Percentiles rank a stretch among this genome's conserved stretches.
Evolutionary conservation across 2,888 invertebrate genomes (phyloP).

Genomic region (Cosmorhoe ocellata): DNA sequence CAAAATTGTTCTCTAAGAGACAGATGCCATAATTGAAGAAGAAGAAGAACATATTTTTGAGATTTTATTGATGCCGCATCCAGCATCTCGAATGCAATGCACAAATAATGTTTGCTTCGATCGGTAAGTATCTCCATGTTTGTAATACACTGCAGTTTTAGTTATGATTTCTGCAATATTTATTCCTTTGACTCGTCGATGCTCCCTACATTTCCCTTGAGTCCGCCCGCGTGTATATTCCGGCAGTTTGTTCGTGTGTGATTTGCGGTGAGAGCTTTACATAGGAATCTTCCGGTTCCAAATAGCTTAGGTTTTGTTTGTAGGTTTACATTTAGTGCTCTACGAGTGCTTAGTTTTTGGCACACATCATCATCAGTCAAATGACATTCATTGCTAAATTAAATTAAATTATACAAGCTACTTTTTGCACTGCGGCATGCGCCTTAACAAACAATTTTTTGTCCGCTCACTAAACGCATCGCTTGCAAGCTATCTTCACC

Average conservation of each 20-base stretch:
- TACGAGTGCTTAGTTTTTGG: conserved; percentile 8
- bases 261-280: conserved; percentile 29
- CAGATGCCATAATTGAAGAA: too few relatives aligned
- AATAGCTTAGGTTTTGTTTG: conserved; percentile 22
- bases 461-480: too few relatives aligned
- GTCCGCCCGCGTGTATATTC: conserved; percentile 1
- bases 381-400: too few relatives aligned
- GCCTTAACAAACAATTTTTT: too few relatives aligned
- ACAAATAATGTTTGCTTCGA: too few relatives aligned
- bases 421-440: too few relatives aligned
- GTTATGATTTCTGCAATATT: conserved; percentile 3
- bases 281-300: conserved; percentile 27
- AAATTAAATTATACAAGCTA: background rate
- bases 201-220: conserved; percentile 14
- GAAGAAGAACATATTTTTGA: too few relatives aligned
- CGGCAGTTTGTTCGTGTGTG: conserved; percentile 26
- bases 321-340: conserved; percentile 21
- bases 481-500: too few relatives aligned
- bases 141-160: background rate
- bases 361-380: background rate
- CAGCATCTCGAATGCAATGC: too few relatives aligned
- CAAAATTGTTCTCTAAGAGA: too few relatives aligned
- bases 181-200: conserved; percentile 15
- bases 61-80: too few relatives aligned
- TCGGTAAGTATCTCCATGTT: background rate